Evolutionary conservation across 2,797 vertebrate genomes (phyloP), one percentile per base, ranked within the genome.

Genomic region (Chrosomus eos): DNA sequence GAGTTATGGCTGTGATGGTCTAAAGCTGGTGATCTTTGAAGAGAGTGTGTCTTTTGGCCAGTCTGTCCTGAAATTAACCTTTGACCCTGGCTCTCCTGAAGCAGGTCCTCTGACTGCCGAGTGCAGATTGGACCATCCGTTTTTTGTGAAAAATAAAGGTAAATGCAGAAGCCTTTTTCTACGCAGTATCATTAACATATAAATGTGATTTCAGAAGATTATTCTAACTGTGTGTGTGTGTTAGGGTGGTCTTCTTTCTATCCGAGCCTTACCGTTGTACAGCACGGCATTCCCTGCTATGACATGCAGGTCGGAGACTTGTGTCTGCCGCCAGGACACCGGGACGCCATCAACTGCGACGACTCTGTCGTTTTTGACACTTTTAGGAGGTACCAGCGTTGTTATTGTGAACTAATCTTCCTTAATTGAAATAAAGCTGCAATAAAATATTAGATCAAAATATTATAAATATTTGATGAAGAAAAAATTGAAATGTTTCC

Each of bases 351-450:
- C 92, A 99, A 99, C 94, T 99, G 98, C 93, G 98, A 99, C 88
- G 98, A 99, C 96, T 99, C 98, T 33, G 97, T 98, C 72, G 98
- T 99, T 93, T 99, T 99, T 95, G 98, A 99, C 96, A 99, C 98
- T 87, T 99, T 99, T 95, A 98, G 97, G 95, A 99, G 98, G 98
- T 99, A 96, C 28, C n/a, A 28, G 31, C 19, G 8, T 14, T 40
- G 13, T 13, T 60, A 43, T 62, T 43, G 75, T 78, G n/a, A 43
- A 38, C 36, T 26, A 58, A 36, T 75, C 6, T n/a, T 36, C 11
- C 5, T 36, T 31, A 10, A 51, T 31, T 28, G 1, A 51, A 53
- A 23, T 75, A 7, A 55, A 36, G 48, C 11, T 74, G 28, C 2
- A 72, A 45, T 71, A 9, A 3, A 31, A 74, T 53, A 48, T 26